Base-by-base conservation (phyloP, 2,113 vertebrate genomes). In the Psittacus erithacus region DNA sequence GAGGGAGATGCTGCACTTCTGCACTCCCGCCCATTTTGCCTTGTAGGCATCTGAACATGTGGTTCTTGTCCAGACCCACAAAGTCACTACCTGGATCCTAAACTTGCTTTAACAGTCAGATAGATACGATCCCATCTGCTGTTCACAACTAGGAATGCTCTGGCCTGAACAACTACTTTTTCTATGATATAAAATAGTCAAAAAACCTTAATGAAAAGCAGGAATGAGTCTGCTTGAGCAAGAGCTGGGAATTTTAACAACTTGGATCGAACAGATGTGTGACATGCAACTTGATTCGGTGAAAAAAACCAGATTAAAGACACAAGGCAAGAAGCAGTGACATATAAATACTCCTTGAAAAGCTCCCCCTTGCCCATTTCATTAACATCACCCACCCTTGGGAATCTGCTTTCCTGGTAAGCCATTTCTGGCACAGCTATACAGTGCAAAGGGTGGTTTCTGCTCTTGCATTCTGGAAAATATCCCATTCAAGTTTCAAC, bases 401-500 rank as follows among this genome's bases (percentile, higher is more conserved):
- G 65, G 60, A 49, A 39, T 28, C 52, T 84, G 41, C 41, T 91
- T 81, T 84, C 77, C 65, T 84, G 52, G 60, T 84, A 70, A 94
- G 35, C 53, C 73, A 44, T 55, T 90, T 82, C 92, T 96, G 82
- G 83, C 69, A 47, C 60, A 88, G 64, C 68, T 74, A 3, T 60
- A 15, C 57, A 35, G 33, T 64, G 29, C 8, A 1, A 82, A 88
- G 86, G 92, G 88, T 75, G 76, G 82, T 78, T 96, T 94, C 86
- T 83, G 85, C 78, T 90, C 52, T 70, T 83, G 80, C 62, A 28
- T 69, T 83, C 82, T 78, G 88, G 85, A 94, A 93, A 91, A 94
- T 9, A 71, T 60, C 92, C 74, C 47, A 31, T 90, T 97, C 88
- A 94, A 91, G 88, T 96, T 96, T 75, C 93, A 88, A 96, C 88